Base-by-base conservation (phyloP, 2,113 vertebrate genomes). In the Solea solea region DNA sequence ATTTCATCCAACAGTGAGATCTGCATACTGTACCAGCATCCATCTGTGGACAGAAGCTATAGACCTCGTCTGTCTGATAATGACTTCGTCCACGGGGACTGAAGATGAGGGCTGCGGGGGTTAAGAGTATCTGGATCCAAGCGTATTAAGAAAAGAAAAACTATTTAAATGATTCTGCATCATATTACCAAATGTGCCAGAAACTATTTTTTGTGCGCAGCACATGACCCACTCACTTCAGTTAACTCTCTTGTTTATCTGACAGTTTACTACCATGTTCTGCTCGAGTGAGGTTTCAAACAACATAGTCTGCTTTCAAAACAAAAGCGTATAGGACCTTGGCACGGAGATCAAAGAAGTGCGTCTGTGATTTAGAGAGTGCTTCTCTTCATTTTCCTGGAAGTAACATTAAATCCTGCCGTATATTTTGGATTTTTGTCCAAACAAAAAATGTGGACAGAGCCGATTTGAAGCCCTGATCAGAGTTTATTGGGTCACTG, bases 331-430 rank as follows among this genome's bases (percentile, higher is more conserved):
- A 66, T 66, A 66, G 53, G 39, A 81, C 82, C 74, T 83, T 91
- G 88, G 91, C 88, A 83, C 21, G 40, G 6, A 69, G 80, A 88
- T 91, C 76, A 91, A 88, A 92, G 67, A 72, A 66, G 59, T 57
- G 76, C 86, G 70, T 84, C 66, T 89, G 71, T 72, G 72, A 86
- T 84, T 82, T 53, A 68, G 75, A 76, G 69, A 76, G 69, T 70
- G 80, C 83, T 86, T 86, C 65, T 81, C 77, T 79, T 90, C 34
- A 75, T 85, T 83, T 92, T 69, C 74, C 83, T 85, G 68, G 84
- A 89, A 90, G 82, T 65, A 81, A 77, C 81, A 75, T 79, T 77
- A 86, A 89, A 86, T 78, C 80, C 67, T 76, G 62, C 75, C 84
- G 82, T 74, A 56, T 39, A 39, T 59, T 79, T 73, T 50, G 75